Conservation (phyloP, 2,797 vertebrate species). For the Pangasius djambal region DNA sequence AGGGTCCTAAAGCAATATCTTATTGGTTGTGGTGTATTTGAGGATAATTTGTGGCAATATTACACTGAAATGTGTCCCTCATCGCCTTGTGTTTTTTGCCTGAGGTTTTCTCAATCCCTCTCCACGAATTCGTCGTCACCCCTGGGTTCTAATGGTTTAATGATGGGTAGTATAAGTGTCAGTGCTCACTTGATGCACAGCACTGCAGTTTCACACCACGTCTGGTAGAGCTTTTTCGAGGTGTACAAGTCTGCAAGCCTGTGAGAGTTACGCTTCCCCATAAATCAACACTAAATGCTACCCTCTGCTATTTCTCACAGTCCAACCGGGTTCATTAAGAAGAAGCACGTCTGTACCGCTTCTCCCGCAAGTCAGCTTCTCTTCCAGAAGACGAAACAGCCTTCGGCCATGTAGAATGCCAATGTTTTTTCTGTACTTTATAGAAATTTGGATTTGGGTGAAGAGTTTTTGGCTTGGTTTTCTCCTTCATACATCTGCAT, state of each 20-base stretch:
- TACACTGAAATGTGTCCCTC: background rate
- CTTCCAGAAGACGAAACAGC: background rate
- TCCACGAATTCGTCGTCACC: background rate
- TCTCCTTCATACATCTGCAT: background rate
- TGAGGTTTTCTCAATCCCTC: background rate
- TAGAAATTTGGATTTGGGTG: background rate
- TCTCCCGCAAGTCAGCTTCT: background rate
- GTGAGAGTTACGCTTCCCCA: background rate
- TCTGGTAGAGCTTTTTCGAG: background rate
- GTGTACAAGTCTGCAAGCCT: background rate
- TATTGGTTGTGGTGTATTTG: background rate
- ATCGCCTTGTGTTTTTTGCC: background rate
- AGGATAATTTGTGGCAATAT: background rate
- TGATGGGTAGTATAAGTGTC: background rate
- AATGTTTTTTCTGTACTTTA: background rate
- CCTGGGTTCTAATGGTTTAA: slow-evolving; percentile 5
- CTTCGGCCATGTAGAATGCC: background rate
- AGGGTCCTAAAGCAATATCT: background rate
- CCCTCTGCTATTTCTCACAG: background rate
- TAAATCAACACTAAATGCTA: background rate
- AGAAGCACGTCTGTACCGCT: background rate
- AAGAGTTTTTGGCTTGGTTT: background rate
- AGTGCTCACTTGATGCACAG: slow-evolving; percentile 14
- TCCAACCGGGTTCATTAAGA: background rate
- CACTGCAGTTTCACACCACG: background rate